Evolutionary conservation across 2,888 invertebrate species (phyloP).

Genomic region (Coronaproctus castanopsis): DNA sequence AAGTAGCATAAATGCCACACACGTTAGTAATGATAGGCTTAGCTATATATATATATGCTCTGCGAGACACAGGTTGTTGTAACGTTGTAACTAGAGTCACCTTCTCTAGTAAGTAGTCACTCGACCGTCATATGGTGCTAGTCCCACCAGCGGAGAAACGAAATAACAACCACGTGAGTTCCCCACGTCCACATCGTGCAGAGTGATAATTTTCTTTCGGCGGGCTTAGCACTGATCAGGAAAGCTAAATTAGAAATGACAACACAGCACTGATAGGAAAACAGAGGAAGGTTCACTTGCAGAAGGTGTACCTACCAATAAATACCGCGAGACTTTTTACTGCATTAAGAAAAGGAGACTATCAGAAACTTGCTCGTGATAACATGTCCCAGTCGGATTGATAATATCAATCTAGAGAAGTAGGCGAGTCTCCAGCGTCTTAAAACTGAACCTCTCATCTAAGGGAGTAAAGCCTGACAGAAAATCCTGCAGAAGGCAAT

Average conservation of each 20-base stretch:
- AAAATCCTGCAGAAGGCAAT: background rate
- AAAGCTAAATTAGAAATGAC: background rate
- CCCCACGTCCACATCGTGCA: background rate
- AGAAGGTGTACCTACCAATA: background rate
- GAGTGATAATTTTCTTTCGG: background rate
- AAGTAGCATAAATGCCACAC: no score
- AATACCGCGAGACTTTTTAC: background rate
- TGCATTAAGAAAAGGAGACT: background rate
- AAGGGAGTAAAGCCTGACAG: background rate
- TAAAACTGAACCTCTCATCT: no score
- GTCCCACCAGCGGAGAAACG: no score
- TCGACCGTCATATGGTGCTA: background rate
- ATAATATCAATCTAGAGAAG: background rate
- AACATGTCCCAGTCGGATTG: background rate
- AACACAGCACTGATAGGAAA: background rate
- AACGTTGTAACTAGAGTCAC: background rate
- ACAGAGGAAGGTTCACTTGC: background rate
- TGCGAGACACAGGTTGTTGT: background rate
- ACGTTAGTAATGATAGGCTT: no score
- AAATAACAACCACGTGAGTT: background rate
- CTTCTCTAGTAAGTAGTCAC: background rate
- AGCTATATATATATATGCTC: no score
- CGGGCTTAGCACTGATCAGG: background rate
- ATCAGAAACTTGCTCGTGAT: background rate
- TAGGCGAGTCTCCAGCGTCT: background rate